Base-by-base conservation (phyloP, 2,113 vertebrate species). In the Neolamprologus longior region DNA sequence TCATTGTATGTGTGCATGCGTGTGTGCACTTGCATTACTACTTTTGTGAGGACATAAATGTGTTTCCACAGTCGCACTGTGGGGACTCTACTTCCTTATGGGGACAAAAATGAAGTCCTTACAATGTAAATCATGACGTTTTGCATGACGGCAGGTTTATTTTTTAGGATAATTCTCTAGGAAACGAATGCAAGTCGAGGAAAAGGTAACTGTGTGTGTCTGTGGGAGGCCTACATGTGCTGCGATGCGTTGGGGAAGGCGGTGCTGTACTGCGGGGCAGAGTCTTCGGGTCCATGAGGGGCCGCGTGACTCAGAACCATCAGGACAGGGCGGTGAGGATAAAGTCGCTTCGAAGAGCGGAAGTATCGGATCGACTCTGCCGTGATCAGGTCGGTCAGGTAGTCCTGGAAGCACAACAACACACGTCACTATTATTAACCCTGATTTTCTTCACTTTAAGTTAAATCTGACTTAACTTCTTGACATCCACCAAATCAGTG, bases 251-350 rank as follows among this genome's bases (percentile, higher is more conserved):
- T 99, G 90, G 97, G 97, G 95, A 99, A 99, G 91, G 98, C 97
- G 9, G 95, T 94, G 7, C 98, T 98, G 93, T 98, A 99, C 88
- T 99, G 98, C 3, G 98, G 98, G 0, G 98, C 98, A 0, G 98
- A 97, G 93, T 99, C 98, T 83, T 99, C 98, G 0, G 98, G 98
- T 24, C 98, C 98, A 0, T 99, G 98, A 31, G 98, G 98, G 4
- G 98, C 98, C 0, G 98, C 97, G 3, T 99, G 98, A 92, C 98
- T 99, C 94, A 99, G 95, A 78, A 99, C 98, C 98, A 99, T 98
- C 83, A 99, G 88, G 2, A 99, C 97, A 0, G 98, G 98, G 9
- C 98, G 94, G 93, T 99, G 98, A 7, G 98, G 98, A 91, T 98
- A 99, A 90, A 98, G 96, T 89, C 97, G 97, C 97, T 99, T 99